These are phyloP conservation scores for Drosophila tripunctata DNA, from an alignment of 2,888 invertebrate genomes.

Conservation along the genomic window DNA sequence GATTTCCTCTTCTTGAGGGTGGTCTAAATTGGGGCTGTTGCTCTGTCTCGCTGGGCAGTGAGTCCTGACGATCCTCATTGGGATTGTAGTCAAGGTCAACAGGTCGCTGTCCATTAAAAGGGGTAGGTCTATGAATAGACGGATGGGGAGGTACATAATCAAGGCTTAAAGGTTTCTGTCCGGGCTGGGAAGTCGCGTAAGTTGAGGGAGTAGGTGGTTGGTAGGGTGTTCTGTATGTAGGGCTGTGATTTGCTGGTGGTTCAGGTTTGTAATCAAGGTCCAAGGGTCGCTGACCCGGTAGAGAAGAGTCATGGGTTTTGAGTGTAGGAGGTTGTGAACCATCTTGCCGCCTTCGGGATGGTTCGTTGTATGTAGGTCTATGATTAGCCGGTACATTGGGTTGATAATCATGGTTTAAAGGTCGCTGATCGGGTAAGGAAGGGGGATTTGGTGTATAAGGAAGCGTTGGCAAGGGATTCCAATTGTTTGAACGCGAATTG, in stretches of 20 bases:
- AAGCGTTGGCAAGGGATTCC: conserved; percentile 1
- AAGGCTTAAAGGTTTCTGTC: neutral
- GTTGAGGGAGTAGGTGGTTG: neutral
- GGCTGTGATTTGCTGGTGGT: neutral
- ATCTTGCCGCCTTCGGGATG: neutral
- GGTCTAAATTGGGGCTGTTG: conserved; percentile 7
- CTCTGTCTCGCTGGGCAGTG: conserved; percentile 23
- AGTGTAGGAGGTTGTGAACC: neutral
- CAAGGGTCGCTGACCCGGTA: conserved; percentile 38
- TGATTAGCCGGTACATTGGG: neutral
- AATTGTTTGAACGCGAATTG: conserved; percentile 14
- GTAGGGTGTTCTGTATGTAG: neutral
- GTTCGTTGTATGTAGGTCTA: neutral
- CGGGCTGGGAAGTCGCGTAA: neutral
- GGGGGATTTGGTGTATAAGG: conserved; percentile 20
- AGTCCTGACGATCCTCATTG: neutral
- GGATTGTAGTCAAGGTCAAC: conserved; percentile 22
- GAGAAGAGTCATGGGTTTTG: conserved; percentile 5
- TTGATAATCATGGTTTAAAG: conserved; percentile 5
- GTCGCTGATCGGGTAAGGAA: conserved; percentile 28
- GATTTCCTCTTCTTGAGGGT: neutral
- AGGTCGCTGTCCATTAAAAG: conserved; percentile 33
- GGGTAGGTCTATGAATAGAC: neutral
- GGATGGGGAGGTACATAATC: neutral
- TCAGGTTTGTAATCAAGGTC: conserved; percentile 7